Base-by-base conservation (phyloP, 2,797 vertebrate genomes). In the Cossypha niveicapilla region DNA sequence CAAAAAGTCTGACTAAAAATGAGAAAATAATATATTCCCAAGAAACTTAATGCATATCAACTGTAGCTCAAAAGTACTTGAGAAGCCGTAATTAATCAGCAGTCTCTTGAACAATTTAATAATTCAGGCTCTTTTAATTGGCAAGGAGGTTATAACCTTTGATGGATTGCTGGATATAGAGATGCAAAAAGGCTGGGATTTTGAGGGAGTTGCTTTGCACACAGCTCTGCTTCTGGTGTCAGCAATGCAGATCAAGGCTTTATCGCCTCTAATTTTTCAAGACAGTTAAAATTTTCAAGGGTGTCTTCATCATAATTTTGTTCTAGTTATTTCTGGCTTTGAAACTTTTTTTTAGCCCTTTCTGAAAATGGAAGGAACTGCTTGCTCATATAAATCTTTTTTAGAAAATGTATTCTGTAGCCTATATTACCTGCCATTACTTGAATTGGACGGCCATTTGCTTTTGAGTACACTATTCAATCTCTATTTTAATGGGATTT, bases 61-160 rank as follows among this genome's bases (percentile, higher is more conserved):
- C 47, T 88, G 62, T 34, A 75, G 32, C 76, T 86, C 56, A 68
- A 41, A 90, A 65, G n/a, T 78, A 81, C 80, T 86, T 81, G 62
- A 84, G 86, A 92, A 92, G 74, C 86, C 53, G 25, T 88, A 74
- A 86, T 86, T 94, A 86, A 88, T 92, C 80, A 93, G 66, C 47
- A 75, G 50, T 22, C 54, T 86, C 39, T 68, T 94, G 58, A 92
- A 92, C 85, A 88, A 77, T 91, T 77, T 90, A 94, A 86, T 83
- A 42, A 75, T 78, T 88, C 75, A 73, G 77, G 11, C 39, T 58
- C 16, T 57, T 84, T 86, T 92, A 92, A 71, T 78, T 93, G 77
- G 32, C 83, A 88, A 57, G 62, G 32, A 75, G 42, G 70, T 88
- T 86, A 44, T 81, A 71, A 88, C 76, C 83, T 92, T 86, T 84